Evolutionary conservation across 1,140 invertebrate genomes (phyloP), one percentile per base, ranked within the genome.

Genomic region (Nasonia giraulti): DNA sequence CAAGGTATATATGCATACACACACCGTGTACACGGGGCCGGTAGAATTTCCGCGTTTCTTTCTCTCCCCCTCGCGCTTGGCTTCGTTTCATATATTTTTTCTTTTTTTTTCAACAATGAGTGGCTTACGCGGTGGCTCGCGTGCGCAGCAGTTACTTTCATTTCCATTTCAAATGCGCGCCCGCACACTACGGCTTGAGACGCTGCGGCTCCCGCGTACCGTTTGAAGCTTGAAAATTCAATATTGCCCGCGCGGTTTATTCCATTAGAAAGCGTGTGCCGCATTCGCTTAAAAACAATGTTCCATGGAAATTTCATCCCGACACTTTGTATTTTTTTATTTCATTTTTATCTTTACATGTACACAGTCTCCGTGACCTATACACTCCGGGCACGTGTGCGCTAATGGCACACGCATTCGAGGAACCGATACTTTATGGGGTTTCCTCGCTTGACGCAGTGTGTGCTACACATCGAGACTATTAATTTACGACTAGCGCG

Each of bases 381-480:
- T 10, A 44, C 73, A 12, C 23, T 37, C 37, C 2, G 5, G 7
- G 14, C 37, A 40, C 37, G 11, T 12, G 23, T 69, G 27, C 20
- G 50, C 47, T 62, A 62, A 83, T 68, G 74, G 33, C 71, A 10
- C 33, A 5, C 33, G 33, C 33, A 37, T 0, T 4, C 20, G 40
- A 10, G 40, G n/a, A 2, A 71, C 75, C 82, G 23, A 83, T 83
- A 79, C 82, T 83, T 83, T 83, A 83, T 83, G 74, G 40, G 82
- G 62, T 71, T 78, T 78, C 82, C n/a, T 20, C 31, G 55, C 71
- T 79, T 84, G 78, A 84, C 76, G 40, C 12, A 27, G 23, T 23
- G 37, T 4, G 14, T 31, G 12, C 12, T 37, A 37, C 33, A 37
- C 33, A 37, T 37, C 27, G 27, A 33, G 37, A 14, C 23, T 44